phyloP scores from a whole-genome alignment of 2,888 invertebrate genomes.

The Amblyteles armatorius region DNA sequence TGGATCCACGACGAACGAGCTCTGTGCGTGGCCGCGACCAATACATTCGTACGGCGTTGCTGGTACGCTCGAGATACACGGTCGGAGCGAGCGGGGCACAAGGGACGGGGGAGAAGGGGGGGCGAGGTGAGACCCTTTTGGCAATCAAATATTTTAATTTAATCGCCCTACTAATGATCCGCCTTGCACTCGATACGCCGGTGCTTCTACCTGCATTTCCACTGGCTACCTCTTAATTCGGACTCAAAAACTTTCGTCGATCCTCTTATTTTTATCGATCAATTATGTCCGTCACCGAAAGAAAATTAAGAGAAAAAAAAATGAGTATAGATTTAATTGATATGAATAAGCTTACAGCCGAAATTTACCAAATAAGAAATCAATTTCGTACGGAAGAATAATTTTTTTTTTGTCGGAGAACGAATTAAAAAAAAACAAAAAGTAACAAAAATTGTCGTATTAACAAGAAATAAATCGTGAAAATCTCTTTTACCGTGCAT shows the following conservation, averaged over 20 bases:
- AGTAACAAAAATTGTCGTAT: too few species aligned
- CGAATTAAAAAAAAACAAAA: too few species aligned
- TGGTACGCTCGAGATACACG: slow-evolving; percentile 63
- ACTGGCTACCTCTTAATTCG: slow-evolving; percentile 74
- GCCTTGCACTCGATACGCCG: slow-evolving; percentile 74
- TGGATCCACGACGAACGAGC: slow-evolving; percentile 72
- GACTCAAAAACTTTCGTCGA: neutral
- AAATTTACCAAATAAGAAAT: neutral
- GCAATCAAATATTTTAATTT: slow-evolving; percentile 85
- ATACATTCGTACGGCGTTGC: slow-evolving; percentile 58
- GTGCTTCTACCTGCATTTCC: slow-evolving; percentile 67
- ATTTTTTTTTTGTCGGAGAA: too few species aligned
- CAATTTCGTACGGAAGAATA: neutral
- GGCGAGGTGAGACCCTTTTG: slow-evolving; percentile 69
- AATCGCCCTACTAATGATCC: slow-evolving; percentile 81
- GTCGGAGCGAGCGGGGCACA: slow-evolving; percentile 41
- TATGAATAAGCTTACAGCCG: too few species aligned
- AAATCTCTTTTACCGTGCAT: too few species aligned
- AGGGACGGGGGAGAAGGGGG: slow-evolving; percentile 29
- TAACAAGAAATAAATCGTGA: too few species aligned
- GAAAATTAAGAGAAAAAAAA: neutral
- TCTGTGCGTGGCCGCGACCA: slow-evolving; percentile 27
- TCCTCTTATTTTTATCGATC: slow-evolving; percentile 6
- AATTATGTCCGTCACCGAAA: slow-evolving; percentile 45
- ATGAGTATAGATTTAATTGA: neutral